phyloP scores from a whole-genome alignment of 1,140 invertebrate species.

The Saxidomus purpurata region DNA sequence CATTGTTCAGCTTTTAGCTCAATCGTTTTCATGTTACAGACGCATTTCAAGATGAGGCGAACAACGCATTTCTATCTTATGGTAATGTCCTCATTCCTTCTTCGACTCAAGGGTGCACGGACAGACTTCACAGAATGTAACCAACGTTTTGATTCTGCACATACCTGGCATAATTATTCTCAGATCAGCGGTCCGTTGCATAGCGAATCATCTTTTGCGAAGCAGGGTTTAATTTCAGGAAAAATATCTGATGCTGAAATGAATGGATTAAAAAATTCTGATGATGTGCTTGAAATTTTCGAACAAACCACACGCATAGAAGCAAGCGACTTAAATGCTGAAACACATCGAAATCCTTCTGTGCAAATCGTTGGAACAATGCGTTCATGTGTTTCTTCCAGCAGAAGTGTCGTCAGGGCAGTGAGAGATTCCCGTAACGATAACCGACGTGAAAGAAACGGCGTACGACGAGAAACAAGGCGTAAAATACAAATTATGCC shows the following conservation, averaged over 20 bases:
- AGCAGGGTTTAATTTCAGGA: not conserved
- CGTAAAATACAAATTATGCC: too few species aligned
- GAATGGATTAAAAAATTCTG: not conserved
- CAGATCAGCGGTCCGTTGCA: not conserved
- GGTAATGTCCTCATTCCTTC: not conserved
- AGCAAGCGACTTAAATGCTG: not conserved
- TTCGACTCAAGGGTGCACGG: not conserved
- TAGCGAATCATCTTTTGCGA: not conserved
- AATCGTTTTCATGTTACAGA: too few species aligned
- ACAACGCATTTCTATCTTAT: conserved; percentile 1
- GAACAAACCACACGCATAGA: not conserved
- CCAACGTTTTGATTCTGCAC: not conserved
- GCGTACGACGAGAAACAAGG: too few species aligned
- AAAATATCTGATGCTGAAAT: not conserved
- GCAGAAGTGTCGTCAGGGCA: too few species aligned
- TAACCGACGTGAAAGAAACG: too few species aligned
- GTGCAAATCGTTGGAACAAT: too few species aligned
- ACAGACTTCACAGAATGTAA: not conserved
- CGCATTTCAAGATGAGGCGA: not conserved
- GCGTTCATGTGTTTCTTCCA: too few species aligned
- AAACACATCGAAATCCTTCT: not conserved
- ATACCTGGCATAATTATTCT: not conserved
- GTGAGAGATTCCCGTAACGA: too few species aligned
- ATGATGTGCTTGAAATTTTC: not conserved
- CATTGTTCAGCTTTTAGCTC: too few species aligned